Percentiles rank a stretch among this genome's conserved stretches.
Conservation (phyloP, 2,888 invertebrate species). For the Hedya salicella region DNA sequence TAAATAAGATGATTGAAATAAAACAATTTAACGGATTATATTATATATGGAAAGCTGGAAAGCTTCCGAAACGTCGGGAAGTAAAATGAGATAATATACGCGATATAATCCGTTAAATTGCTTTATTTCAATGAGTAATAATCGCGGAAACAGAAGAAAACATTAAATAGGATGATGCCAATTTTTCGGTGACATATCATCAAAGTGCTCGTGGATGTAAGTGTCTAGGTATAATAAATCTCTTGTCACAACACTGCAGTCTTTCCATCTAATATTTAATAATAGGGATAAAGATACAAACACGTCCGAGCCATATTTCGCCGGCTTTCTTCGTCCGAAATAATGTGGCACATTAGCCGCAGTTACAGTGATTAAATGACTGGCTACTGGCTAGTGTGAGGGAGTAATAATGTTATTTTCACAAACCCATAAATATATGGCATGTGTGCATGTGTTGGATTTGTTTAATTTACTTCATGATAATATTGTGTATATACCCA, state of each 20-base stretch:
- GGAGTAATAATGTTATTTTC: slow-evolving; percentile 69
- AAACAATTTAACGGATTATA: too few relatives aligned
- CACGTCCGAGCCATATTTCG: slow-evolving; percentile 73
- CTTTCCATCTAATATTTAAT: slow-evolving; percentile 64
- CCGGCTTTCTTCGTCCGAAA: slow-evolving; percentile 74
- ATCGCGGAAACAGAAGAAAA: too few relatives aligned
- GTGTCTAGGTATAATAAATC: slow-evolving; percentile 23
- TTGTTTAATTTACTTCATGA: slow-evolving; percentile 18
- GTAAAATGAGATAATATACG: too few relatives aligned
- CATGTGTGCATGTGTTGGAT: slow-evolving; percentile 38
- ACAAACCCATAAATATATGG: slow-evolving; percentile 55
- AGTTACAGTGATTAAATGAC: slow-evolving; percentile 82
- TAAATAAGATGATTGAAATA: too few relatives aligned
- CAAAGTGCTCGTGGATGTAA: too few relatives aligned
- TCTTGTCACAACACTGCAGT: slow-evolving; percentile 29
- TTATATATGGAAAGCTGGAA: too few relatives aligned
- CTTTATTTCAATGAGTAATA: too few relatives aligned
- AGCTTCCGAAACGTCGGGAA: too few relatives aligned
- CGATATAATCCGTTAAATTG: too few relatives aligned
- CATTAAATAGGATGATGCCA: too few relatives aligned
- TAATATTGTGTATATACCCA: too few relatives aligned
- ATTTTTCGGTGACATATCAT: too few relatives aligned
- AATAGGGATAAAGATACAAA: slow-evolving; percentile 53
- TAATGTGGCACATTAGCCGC: slow-evolving; percentile 79
- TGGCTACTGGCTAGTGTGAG: slow-evolving; percentile 60